Base-by-base conservation (phyloP, 2,888 invertebrate species). In the Melanchra persicariae region DNA sequence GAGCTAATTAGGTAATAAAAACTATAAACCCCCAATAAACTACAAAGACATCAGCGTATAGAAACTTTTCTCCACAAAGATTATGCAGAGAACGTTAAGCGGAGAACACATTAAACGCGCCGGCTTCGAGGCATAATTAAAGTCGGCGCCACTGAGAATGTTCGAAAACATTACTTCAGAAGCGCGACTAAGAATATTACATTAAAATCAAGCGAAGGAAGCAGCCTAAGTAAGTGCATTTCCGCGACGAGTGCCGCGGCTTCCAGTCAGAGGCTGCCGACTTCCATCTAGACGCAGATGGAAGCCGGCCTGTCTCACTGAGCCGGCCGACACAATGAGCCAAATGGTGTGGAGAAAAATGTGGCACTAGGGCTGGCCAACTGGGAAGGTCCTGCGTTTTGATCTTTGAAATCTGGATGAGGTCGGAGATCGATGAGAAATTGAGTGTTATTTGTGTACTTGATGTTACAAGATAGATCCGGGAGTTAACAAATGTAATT, bases 201-300 rank as follows among this genome's bases (percentile, higher is more conserved):
- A 88, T 89, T 91, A 90, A 91, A 89, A 88, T 88, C 88, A 88
- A 82, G 82, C 80, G 76, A 68, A 74, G 86, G 82, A 85, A 86
- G 83, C 85, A 86, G 83, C 78, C 85, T 87, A 87, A 89, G 89
- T 88, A 88, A 90, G 84, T 91, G 91, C 91, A 91, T 87, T 89
- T 87, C 87, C 84, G 82, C 71, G 81, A 69, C 47, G 77, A 81
- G 85, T 77, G 75, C 78, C 81, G 76, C 85, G 82, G 60, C 81
- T 77, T 76, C 69, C 77, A 81, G 82, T 85, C 80, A 61, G 62
- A 63, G 75, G 26, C 75, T 74, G 77, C 74, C 66, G 69, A 74
- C 69, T 82, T 82, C 74, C 78, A 70, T 72, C 79, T 60, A 57
- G 62, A 63, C 67, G 70, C 83, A 83, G 83, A 83, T 83, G 83